A percentile compares a stretch with the other conserved stretches of the same genome.
phyloP scores from a whole-genome alignment of 2,113 vertebrate species.

The Elgaria multicarinata region DNA sequence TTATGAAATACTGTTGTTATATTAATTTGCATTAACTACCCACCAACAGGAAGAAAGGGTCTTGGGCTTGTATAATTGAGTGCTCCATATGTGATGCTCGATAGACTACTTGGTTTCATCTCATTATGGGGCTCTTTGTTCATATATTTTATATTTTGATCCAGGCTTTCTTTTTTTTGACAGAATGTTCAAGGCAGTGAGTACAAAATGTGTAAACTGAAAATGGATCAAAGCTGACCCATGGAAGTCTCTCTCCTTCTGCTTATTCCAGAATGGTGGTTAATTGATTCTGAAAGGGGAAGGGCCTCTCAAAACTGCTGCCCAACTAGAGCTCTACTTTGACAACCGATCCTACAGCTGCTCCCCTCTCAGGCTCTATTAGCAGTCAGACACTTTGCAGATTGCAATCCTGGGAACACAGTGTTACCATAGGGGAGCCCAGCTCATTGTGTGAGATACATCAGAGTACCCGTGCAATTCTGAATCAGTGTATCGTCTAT shows the following conservation, averaged over 20 bases:
- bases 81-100: too few species aligned
- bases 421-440: background rate
- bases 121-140: too few species aligned
- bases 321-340: background rate
- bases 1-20: slow-evolving; percentile 2
- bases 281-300: background rate
- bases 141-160: background rate
- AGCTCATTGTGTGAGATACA: background rate
- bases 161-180: background rate
- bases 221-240: background rate
- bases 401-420: background rate
- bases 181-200: background rate
- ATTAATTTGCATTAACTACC: background rate
- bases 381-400: background rate
- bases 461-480: background rate
- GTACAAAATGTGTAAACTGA: background rate
- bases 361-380: background rate
- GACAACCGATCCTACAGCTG: background rate
- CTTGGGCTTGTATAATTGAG: background rate
- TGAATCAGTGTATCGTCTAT: background rate
- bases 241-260: background rate
- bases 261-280: background rate
- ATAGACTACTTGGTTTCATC: background rate
- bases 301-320: background rate
- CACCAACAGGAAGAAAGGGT: background rate